Evolutionary conservation across 2,888 invertebrate genomes (phyloP), one percentile per base, ranked within the genome.

Genomic region (Myathropa florea): DNA sequence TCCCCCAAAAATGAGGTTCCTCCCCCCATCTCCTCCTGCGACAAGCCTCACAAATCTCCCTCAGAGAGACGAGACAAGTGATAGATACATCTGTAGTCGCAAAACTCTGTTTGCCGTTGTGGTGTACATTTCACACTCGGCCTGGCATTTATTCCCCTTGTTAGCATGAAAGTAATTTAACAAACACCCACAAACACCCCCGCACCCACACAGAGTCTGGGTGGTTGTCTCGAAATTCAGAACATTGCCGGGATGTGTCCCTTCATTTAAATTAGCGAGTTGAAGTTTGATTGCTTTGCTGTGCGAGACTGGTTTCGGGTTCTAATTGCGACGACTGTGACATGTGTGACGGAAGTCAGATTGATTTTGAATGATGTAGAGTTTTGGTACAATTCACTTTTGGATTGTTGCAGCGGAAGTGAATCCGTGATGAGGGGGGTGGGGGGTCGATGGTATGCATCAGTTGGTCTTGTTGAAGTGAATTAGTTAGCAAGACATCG

Each of bases 241-340:
- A 57, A 57, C 57, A 24, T 14, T 24, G 24, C 10, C 23, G 57
- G 23, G n/a, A 7, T 21, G 21, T 28, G 30, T 68, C 14, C 26
- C 23, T 55, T 57, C 57, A 68, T 68, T 68, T 68, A 68, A 68
- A 68, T 68, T 68, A 57, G 57, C 55, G 30, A 57, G 46, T 46
- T 68, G 26, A 68, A 68, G 55, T 68, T 68, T 68, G 55, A 68
- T 68, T 57, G 26, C 55, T n/a, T 28, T 57, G 23, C 57, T 24
- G 24, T 12, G 23, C 30, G 33, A 33, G 33, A 46, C 46, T 46
- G 18, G 7, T 46, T 18, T 46, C 46, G 10, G 57, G 24, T 24
- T 26, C 57, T 57, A 57, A 57, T 23, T 23, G 57, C 57, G 12
- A 57, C 24, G 46, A 46, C 46, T 46, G 46, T 18, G 46, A 46